phyloP scores from a whole-genome alignment of 2,797 vertebrate species.

The Crenichthys baileyi region DNA sequence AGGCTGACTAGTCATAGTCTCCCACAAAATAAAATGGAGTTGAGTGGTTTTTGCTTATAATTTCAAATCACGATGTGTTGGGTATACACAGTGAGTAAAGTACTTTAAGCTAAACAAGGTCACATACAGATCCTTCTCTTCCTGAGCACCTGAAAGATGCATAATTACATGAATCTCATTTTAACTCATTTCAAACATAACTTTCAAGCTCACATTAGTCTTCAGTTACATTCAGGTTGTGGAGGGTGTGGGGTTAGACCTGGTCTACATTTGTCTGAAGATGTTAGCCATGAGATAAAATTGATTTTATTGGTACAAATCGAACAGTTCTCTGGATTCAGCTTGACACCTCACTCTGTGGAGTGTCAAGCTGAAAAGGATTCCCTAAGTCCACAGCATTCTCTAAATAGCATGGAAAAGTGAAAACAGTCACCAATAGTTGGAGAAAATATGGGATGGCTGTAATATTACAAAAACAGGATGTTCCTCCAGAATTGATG shows the following conservation, averaged over 20 bases:
- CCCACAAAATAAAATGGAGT: background rate
- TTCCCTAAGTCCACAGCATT: too few relatives aligned
- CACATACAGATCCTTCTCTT: background rate
- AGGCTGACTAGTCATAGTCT: background rate
- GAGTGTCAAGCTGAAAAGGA: too few relatives aligned
- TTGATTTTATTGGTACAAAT: too few relatives aligned
- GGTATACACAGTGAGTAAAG: background rate
- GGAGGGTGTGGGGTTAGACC: background rate
- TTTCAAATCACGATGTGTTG: too few relatives aligned
- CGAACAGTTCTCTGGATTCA: too few relatives aligned
- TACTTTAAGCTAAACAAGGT: background rate
- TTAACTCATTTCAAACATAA: background rate
- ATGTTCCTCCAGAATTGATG: too few relatives aligned
- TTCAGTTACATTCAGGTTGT: background rate
- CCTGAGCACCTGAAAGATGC: background rate
- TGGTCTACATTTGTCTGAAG: background rate
- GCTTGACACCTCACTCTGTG: too few relatives aligned
- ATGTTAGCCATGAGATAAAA: too few relatives aligned
- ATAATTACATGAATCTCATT: background rate
- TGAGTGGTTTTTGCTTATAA: background rate
- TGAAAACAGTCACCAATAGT: too few relatives aligned
- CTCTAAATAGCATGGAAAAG: too few relatives aligned
- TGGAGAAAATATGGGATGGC: too few relatives aligned
- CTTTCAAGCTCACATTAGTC: background rate
- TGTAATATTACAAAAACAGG: too few relatives aligned